A percentile compares a stretch with the other conserved stretches of the same genome.
Evolutionary conservation across 2,888 invertebrate species (phyloP).

Genomic region (Monochamus alternatus): DNA sequence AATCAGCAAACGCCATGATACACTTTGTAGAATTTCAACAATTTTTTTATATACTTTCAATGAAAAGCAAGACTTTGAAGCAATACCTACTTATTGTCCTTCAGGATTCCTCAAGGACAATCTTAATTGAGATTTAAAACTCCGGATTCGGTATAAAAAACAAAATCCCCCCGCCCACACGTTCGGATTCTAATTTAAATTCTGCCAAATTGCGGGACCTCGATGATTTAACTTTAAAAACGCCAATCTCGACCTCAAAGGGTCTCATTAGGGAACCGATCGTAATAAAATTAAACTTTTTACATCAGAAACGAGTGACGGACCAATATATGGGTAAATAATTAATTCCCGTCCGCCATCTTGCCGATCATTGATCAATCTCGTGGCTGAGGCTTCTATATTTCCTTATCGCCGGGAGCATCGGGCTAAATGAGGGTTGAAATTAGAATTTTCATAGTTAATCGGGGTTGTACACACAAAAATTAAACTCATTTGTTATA

Average conservation of each 20-base stretch:
- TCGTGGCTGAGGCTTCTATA: slow-evolving; percentile 51
- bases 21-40: too few species aligned
- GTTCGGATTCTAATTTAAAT: slow-evolving; percentile 16
- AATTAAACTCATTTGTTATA: slow-evolving; percentile 46
- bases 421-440: slow-evolving; percentile 50
- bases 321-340: slow-evolving; percentile 57
- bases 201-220: slow-evolving; percentile 4
- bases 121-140: too few species aligned
- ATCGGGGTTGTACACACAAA: slow-evolving; percentile 46
- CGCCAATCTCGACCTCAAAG: slow-evolving; percentile 19
- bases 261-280: slow-evolving; percentile 28
- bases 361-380: slow-evolving; percentile 62
- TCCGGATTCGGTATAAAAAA: neutral
- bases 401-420: slow-evolving; percentile 50
- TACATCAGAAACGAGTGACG: slow-evolving; percentile 4
- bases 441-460: slow-evolving; percentile 52
- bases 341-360: slow-evolving; percentile 65
- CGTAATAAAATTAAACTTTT: slow-evolving; percentile 36
- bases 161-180: slow-evolving; percentile 1
- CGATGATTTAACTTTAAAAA: slow-evolving; percentile 20
- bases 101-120: too few species aligned
- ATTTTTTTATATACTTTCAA: too few species aligned
- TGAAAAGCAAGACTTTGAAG: too few species aligned
- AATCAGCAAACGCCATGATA: too few species aligned
- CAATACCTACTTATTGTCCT: too few species aligned